A percentile compares a stretch with the other conserved stretches of the same genome.
phyloP scores from a whole-genome alignment of 2,888 invertebrate genomes.

The Platycheirus rosarum region DNA sequence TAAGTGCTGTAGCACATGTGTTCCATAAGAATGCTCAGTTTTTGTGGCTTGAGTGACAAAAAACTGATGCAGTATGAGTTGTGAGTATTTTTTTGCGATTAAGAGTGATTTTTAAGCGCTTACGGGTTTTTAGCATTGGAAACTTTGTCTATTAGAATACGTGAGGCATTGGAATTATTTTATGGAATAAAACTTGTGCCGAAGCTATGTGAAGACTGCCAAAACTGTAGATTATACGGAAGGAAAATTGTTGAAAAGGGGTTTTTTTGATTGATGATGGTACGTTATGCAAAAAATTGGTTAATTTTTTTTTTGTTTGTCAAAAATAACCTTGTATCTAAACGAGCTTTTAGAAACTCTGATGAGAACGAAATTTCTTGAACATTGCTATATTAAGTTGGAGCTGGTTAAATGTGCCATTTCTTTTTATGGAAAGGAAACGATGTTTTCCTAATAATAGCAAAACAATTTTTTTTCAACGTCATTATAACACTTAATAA shows the following conservation, averaged over 20 bases:
- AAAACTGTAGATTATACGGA: background rate
- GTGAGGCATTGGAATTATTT: background rate
- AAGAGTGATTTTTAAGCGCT: constrained; percentile 27
- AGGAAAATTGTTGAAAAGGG: background rate
- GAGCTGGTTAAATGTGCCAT: too few species aligned
- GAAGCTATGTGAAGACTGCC: background rate
- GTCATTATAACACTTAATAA: too few species aligned
- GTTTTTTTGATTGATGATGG: constrained; percentile 29
- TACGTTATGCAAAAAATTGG: background rate
- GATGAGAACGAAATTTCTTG: too few species aligned
- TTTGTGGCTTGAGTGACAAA: background rate
- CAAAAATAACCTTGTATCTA: background rate
- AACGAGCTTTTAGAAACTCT: background rate
- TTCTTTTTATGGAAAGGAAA: too few species aligned
- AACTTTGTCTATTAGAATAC: constrained; percentile 31
- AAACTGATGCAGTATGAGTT: constrained; percentile 5
- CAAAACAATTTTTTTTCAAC: too few species aligned
- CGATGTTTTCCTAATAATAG: too few species aligned
- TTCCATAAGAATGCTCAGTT: constrained; percentile 19
- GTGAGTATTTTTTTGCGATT: background rate
- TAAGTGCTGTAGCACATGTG: constrained; percentile 43
- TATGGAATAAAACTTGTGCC: too few species aligned
- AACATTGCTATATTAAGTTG: too few species aligned
- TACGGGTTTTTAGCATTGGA: constrained; percentile 24
- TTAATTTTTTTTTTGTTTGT: too few species aligned